Conservation (phyloP, 2,113 vertebrate genomes). For the Oriolus oriolus region DNA sequence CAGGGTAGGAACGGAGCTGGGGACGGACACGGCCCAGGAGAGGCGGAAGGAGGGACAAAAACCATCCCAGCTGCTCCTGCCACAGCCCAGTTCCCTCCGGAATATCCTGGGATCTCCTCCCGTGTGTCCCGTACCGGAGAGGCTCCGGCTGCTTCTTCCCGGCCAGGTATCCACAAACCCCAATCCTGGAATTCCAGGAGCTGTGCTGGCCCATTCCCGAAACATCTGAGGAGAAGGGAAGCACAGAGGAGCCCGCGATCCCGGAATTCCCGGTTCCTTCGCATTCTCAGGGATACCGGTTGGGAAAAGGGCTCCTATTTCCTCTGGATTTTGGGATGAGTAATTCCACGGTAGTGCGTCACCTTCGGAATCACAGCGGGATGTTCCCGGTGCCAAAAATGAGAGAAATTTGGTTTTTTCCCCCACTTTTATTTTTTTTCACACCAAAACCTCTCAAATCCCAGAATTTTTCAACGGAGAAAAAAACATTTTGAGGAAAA, state of each 20-base stretch:
- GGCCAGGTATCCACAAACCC: too few relatives aligned
- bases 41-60: not conserved
- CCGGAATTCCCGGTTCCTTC: not conserved
- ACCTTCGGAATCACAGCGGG: not conserved
- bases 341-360: fast-evolving
- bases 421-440: too few relatives aligned
- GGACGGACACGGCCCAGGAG: fast-evolving
- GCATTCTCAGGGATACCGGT: too few relatives aligned
- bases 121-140: fast-evolving
- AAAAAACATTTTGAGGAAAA: not conserved
- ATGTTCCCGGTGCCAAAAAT: not conserved
- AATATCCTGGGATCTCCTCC: not conserved
- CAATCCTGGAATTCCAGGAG: not conserved
- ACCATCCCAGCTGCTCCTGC: not conserved
- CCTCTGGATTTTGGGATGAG: not conserved
- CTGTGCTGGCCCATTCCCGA: not conserved
- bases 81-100: not conserved
- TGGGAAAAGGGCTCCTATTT: not conserved
- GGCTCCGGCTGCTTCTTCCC: not conserved
- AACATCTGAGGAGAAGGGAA: not conserved
- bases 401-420: not conserved
- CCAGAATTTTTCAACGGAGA: fast-evolving
- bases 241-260: not conserved
- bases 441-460: not conserved
- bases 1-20: fast-evolving